Percentiles rank a stretch among this genome's conserved stretches.
Evolutionary conservation across 2,797 vertebrate genomes (phyloP).

Genomic region (Bradypus variegatus): DNA sequence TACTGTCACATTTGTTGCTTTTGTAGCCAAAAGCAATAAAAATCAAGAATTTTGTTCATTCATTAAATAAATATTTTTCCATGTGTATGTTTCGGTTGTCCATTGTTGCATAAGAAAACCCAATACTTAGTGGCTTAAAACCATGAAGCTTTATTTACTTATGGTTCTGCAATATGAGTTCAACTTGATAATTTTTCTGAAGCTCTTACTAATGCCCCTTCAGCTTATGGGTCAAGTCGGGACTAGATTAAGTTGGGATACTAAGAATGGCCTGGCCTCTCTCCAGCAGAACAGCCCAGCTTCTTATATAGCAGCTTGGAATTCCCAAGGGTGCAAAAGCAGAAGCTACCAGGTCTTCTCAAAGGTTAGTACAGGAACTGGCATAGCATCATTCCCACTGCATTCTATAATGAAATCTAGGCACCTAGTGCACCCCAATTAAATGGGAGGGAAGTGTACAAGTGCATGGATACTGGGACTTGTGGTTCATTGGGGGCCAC

Average conservation of each 20-base stretch:
- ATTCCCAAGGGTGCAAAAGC: not conserved
- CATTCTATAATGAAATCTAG: not conserved
- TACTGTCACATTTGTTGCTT: conserved; percentile 22
- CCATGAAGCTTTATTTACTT: conserved; percentile 10
- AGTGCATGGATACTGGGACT: not conserved
- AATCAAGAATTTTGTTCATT: not conserved
- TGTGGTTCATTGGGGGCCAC: not conserved
- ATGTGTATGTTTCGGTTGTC: not conserved
- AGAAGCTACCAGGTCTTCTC: not conserved
- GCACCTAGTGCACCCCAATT: not conserved
- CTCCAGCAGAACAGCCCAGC: not conserved
- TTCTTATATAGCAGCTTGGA: not conserved
- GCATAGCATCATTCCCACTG: not conserved
- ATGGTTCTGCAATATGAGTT: not conserved
- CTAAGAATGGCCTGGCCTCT: not conserved
- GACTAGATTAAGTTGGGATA: not conserved
- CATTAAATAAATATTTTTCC: not conserved
- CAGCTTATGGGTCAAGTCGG: not conserved
- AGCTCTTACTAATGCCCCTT: not conserved
- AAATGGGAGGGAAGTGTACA: not conserved
- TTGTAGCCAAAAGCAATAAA: conserved; percentile 17
- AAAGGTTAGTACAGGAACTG: not conserved
- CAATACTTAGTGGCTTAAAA: not conserved
- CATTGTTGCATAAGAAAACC: not conserved
- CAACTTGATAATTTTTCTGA: not conserved